Conservation (phyloP, 1,140 invertebrate species). For the Diploscapter pachys region DNA sequence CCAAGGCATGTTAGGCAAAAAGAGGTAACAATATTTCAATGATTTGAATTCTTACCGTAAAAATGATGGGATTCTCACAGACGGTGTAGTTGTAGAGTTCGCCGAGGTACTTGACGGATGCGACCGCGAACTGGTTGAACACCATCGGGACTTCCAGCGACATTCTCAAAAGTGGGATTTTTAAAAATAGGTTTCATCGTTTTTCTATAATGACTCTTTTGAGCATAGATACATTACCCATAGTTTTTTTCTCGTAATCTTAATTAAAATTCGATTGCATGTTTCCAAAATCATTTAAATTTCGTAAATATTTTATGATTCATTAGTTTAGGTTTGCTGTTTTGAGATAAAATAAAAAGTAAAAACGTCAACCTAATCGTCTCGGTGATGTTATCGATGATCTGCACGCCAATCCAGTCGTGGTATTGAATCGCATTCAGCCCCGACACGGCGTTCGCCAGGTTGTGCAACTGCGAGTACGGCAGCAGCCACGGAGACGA, state of each 20-base stretch:
- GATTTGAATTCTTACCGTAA: constrained; percentile 15
- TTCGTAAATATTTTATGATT: no score
- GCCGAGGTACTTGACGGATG: constrained; percentile 32
- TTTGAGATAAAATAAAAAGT: not conserved
- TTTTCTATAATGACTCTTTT: no score
- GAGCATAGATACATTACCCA: no score
- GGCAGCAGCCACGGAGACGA: constrained; percentile 35
- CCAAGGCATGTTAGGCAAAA: not conserved
- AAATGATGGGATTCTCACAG: constrained; percentile 29
- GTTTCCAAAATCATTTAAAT: no score
- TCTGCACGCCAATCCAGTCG: constrained; percentile 28
- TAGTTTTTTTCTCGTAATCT: no score
- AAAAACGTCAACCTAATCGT: constrained; percentile 17
- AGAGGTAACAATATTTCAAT: not conserved
- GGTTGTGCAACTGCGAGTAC: constrained; percentile 11
- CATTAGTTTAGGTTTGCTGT: no score
- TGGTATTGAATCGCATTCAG: constrained; percentile 16
- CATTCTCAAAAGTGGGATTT: constrained; percentile 9
- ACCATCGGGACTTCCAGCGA: constrained; percentile 22
- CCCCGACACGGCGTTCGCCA: constrained; percentile 20
- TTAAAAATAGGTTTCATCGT: no score
- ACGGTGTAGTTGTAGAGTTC: constrained; percentile 37
- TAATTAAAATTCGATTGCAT: no score
- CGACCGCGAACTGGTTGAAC: constrained; percentile 31
- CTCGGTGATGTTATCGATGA: constrained; percentile 22